phyloP scores from a whole-genome alignment of 2,888 invertebrate species.

The Cyaniris semiargus region DNA sequence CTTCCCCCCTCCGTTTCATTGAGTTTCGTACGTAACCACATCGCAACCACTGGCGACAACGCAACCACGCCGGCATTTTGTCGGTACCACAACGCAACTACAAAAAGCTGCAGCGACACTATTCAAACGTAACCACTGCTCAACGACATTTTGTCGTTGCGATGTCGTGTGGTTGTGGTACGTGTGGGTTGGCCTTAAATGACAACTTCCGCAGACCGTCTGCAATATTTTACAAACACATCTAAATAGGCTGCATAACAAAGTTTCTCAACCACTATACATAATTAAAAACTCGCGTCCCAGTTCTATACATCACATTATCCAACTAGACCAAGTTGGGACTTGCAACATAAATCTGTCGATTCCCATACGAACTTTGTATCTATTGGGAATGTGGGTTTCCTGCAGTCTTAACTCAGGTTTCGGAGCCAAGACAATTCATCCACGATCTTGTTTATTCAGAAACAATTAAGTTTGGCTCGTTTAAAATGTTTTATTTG shows the following conservation, averaged over 20 bases:
- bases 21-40: too few relatives aligned
- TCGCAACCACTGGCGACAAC: too few relatives aligned
- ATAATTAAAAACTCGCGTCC: constrained; percentile 7
- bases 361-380: constrained; percentile 47
- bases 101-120: too few relatives aligned
- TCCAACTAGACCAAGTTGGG: constrained; percentile 57
- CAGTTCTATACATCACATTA: constrained; percentile 48
- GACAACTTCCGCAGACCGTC: too few relatives aligned
- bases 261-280: background rate
- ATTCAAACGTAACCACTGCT: too few relatives aligned
- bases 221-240: background rate
- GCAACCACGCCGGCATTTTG: too few relatives aligned
- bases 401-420: constrained; percentile 41
- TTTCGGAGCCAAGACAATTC: constrained; percentile 45
- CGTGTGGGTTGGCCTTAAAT: too few relatives aligned
- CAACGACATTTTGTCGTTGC: too few relatives aligned
- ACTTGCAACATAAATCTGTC: constrained; percentile 62
- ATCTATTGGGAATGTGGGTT: constrained; percentile 46
- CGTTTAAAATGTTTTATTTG: constrained; percentile 14
- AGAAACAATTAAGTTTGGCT: constrained; percentile 14
- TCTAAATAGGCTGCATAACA: background rate
- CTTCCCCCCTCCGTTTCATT: too few relatives aligned
- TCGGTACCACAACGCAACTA: too few relatives aligned
- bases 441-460: constrained; percentile 31
- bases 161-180: too few relatives aligned